Base-by-base conservation (phyloP, 1,140 invertebrate genomes). In the Watersipora subatra region DNA sequence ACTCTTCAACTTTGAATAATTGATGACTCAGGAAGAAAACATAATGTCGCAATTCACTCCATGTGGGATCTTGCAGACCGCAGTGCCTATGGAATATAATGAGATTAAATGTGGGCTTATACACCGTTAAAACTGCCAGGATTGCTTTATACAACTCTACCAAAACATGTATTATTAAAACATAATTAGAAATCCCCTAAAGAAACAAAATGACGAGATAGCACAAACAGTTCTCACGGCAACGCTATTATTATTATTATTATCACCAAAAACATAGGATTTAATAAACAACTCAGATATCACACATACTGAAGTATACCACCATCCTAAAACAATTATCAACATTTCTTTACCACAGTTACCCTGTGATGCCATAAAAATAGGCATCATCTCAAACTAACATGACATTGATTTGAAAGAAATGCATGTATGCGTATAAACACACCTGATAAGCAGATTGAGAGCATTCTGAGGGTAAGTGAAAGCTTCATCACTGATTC, bases 31-130 rank as follows among this genome's bases (percentile, higher is more conserved):
- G 70, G 66, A 79, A 79, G 57, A 64, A 67, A 0, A 75, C 73
- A 76, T 75, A 79, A 69, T 77, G 73, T n/a, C 69, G 68, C 3
- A 79, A 66, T 65, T 79, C 77, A 28, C 73, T 66, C 76, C 77
- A 79, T 0, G 74, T 76, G 3, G 77, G 77, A 55, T 78, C 71
- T 1, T 57, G 17, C 19, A 76, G 62, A 19, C 76, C 75, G 71
- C 75, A 79, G 63, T 74, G 71, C 61, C 73, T 76, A 68, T 17
- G 69, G 67, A 65, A 46, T 46, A 46, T 12, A 7, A 46, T n/a
- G 7, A 46, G 34, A 46, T 12, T n/a, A n/a, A n/a, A n/a, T n/a
- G n/a, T n/a, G n/a, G n/a, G n/a, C n/a, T 46, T 46, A 46, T 46
- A 12, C 34, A 46, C n/a, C n/a, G 34, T 46, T 7, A 46, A 46